A percentile compares a stretch with the other conserved stretches of the same genome.
These are phyloP conservation scores for Elysia crispata DNA, from an alignment of 2,888 invertebrate species.

Conservation along the genomic window DNA sequence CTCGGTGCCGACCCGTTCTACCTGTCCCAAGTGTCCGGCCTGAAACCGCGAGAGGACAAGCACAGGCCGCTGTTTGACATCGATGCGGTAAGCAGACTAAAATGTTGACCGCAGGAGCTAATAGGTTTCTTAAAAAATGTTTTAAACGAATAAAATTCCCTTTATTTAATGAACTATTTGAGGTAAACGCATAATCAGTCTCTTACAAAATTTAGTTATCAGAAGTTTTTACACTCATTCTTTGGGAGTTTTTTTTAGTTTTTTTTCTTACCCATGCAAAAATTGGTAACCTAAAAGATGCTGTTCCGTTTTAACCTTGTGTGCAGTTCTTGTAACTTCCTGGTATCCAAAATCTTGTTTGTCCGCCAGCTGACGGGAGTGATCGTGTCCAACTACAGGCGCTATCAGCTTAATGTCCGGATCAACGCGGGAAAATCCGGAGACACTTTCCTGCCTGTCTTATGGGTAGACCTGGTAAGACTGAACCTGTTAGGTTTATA, in stretches of 20 bases:
- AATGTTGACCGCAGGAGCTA: neutral
- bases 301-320: too few species aligned
- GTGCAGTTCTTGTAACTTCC: too few species aligned
- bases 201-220: too few species aligned
- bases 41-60: conserved; percentile 61
- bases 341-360: too few species aligned
- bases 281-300: neutral
- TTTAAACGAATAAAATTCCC: too few species aligned
- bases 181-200: too few species aligned
- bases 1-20: conserved; percentile 67
- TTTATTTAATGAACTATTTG: too few species aligned
- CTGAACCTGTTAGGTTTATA: neutral
- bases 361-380: conserved; percentile 43
- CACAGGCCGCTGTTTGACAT: conserved; percentile 69
- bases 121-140: neutral
- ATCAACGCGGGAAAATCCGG: neutral
- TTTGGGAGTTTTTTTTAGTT: too few species aligned
- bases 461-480: conserved; percentile 1
- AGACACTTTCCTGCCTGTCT: conserved; percentile 13
- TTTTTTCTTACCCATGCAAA: neutral
- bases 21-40: conserved; percentile 61
- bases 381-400: conserved; percentile 24
- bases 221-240: too few species aligned
- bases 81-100: conserved; percentile 68
- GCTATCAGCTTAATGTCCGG: conserved; percentile 47